Base-by-base conservation (phyloP, 2,797 vertebrate genomes). In the Acanthiza pusilla region DNA sequence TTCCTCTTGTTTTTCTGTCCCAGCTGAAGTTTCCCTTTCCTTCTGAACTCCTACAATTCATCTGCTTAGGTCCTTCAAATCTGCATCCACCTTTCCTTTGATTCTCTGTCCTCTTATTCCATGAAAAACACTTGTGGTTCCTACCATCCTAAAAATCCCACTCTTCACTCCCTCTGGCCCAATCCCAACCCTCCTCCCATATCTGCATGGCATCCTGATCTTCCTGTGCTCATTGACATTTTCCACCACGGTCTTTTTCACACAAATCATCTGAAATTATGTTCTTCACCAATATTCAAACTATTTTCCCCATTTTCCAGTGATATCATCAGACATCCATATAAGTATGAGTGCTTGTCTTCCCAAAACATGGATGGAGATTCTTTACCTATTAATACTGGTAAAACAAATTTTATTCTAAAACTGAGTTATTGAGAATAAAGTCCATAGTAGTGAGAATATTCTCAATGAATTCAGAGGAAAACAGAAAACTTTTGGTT, bases 271-370 rank as follows among this genome's bases (percentile, higher is more conserved):
- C 34, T 50, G 32, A 60, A 55, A 79, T 22, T 17, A 72, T 26
- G 25, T 22, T 82, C 34, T 43, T 77, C 50, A 53, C 13, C 42
- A 54, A 83, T 21, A 88, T 20, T 23, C 29, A 80, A 54, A 61
- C 10, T 53, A 10, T 43, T 79, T 17, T 3, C 34, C 23, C 15
- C 32, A 43, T 78, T 76, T 80, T 72, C 54, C 66, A 55, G 1
- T 16, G 2, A 81, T 7, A 40, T 19, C 34, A 86, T 11, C 40
- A 32, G 65, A 29, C 20, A 58, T 43, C 54, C 21, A 19, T 21
- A 72, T 0, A 63, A 21, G 18, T 19, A 29, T 9, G 5, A 0
- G 0, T 15, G 30, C n/a, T 21, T 58, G 27, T 23, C 68, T 73
- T 65, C 62, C 43, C 22, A 38, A 88, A 78, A 47, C 19, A 19